Evolutionary conservation across 2,797 vertebrate genomes (phyloP).

Genomic region (Simalia tracyae): DNA sequence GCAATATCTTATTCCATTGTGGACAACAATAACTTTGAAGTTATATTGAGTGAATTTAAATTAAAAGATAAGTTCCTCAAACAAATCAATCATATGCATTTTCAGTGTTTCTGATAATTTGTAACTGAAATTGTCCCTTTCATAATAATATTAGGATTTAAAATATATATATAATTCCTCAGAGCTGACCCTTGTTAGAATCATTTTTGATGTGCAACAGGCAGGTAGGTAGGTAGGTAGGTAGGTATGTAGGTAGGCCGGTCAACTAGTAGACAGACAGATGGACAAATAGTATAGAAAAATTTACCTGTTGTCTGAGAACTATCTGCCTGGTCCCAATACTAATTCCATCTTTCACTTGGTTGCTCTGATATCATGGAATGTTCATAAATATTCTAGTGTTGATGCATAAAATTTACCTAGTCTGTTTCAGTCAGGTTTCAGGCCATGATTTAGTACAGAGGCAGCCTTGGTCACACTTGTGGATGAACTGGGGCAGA

Average conservation of each 20-base stretch:
- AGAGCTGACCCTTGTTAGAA: background rate
- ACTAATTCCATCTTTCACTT: background rate
- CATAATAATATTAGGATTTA: no score
- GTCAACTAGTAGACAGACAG: background rate
- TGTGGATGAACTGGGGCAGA: background rate
- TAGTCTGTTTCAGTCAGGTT: background rate
- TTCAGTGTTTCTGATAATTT: background rate
- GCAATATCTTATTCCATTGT: background rate
- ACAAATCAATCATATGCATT: background rate
- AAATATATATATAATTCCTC: background rate
- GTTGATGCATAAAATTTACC: background rate
- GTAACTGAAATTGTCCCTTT: background rate
- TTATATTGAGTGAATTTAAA: background rate
- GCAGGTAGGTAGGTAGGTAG: background rate
- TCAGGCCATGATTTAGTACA: background rate
- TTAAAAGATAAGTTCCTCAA: background rate
- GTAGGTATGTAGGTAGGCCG: no score
- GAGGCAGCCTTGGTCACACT: background rate
- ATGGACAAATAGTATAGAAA: background rate
- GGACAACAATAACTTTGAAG: background rate
- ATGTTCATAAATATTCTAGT: background rate
- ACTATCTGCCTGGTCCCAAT: background rate
- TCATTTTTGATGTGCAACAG: background rate
- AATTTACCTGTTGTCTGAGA: background rate
- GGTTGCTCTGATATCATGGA: background rate